These are phyloP conservation scores for Chromis chromis DNA, from an alignment of 2,797 vertebrate genomes.

Conservation along the genomic window DNA sequence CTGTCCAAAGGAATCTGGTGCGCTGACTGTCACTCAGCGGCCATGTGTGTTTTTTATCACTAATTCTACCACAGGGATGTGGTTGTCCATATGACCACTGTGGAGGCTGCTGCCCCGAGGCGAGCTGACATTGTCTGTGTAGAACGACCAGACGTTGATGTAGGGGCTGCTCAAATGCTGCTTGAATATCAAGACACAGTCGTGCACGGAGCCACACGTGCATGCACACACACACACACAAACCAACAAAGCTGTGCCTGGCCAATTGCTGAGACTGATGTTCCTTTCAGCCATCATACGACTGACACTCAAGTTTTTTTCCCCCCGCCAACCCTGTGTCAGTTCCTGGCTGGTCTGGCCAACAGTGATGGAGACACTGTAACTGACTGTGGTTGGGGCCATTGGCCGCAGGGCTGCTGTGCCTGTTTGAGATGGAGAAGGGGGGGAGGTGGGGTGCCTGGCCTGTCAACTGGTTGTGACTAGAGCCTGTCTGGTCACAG, in stretches of 20 bases:
- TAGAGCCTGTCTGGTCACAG: conserved; percentile 77
- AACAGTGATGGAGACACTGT: conserved; percentile 74
- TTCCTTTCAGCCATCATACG: conserved; percentile 82
- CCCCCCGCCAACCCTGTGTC: conserved; percentile 74
- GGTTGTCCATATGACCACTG: conserved; percentile 87
- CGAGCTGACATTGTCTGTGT: conserved; percentile 86
- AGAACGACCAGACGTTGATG: conserved; percentile 84
- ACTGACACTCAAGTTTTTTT: conserved; percentile 75
- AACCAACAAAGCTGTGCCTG: conserved; percentile 43
- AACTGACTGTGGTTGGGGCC: conserved; percentile 74
- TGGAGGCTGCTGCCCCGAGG: conserved; percentile 83
- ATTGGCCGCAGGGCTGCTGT: conserved; percentile 76
- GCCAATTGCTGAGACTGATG: conserved; percentile 83
- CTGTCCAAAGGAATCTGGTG: conserved; percentile 86
- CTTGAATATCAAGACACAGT: conserved; percentile 79
- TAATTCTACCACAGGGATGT: conserved; percentile 85
- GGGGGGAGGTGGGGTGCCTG: conserved; percentile 46
- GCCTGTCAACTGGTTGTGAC: conserved; percentile 84
- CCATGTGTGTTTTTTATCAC: conserved; percentile 78
- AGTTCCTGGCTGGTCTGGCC: conserved; percentile 78
- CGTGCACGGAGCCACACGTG: not conserved
- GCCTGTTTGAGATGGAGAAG: conserved; percentile 58
- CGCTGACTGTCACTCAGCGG: conserved; percentile 84
- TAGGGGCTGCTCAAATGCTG: conserved; percentile 85
- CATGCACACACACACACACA: conserved; percentile 35